Percentiles rank a stretch among this genome's conserved stretches.
These are phyloP conservation scores for Gymnobelideus leadbeateri DNA, from an alignment of 2,113 vertebrate genomes.

Conservation along the genomic window DNA sequence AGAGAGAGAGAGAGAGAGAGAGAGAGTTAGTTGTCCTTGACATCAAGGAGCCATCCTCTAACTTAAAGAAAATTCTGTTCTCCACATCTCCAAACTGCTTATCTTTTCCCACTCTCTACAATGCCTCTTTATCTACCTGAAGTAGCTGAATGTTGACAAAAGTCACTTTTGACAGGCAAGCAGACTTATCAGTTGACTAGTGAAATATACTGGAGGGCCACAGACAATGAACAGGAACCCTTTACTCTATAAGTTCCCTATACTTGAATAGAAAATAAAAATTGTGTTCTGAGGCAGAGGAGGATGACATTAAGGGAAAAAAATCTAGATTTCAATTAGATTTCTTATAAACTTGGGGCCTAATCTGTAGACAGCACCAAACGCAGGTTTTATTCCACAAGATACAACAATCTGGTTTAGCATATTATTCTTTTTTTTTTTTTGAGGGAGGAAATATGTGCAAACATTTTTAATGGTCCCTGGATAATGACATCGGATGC, in stretches of 20 bases:
- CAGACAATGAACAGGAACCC: neutral
- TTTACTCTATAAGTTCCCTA: neutral
- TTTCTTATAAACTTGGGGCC: neutral
- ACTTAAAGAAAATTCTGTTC: neutral
- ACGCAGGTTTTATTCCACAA: conserved; percentile 36
- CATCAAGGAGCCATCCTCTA: too few relatives aligned
- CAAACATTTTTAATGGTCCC: conserved; percentile 29
- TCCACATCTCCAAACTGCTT: neutral
- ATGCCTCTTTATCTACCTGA: neutral
- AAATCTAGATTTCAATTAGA: neutral
- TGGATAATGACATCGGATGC: conserved; percentile 48
- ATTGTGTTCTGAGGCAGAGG: neutral
- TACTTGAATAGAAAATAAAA: conserved; percentile 11
- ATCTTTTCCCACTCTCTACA: neutral
- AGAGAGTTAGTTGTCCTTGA: too few relatives aligned
- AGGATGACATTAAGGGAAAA: neutral
- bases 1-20: too few relatives aligned
- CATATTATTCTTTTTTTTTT: neutral
- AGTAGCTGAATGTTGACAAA: neutral
- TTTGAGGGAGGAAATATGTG: conserved; percentile 23
- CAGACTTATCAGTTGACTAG: neutral
- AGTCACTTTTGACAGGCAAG: neutral
- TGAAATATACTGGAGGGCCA: conserved; percentile 8
- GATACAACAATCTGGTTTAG: neutral
- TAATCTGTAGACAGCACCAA: conserved; percentile 29